Percentiles rank a stretch among this genome's conserved stretches.
Evolutionary conservation across 2,113 vertebrate species (phyloP).

Genomic region (Anhinga anhinga): DNA sequence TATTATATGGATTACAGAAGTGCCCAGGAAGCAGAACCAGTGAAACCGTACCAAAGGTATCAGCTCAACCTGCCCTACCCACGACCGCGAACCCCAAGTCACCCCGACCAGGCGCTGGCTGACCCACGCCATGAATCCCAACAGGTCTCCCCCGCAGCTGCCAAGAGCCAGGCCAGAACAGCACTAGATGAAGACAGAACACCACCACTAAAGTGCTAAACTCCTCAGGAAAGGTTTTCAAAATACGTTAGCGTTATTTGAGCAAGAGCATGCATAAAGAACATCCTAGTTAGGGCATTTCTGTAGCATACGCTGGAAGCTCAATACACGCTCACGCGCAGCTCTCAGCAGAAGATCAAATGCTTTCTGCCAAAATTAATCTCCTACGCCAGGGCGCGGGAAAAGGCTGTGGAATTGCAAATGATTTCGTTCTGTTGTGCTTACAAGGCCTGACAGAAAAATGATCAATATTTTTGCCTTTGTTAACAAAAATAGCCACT

Average conservation of each 20-base stretch:
- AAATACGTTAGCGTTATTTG: neutral
- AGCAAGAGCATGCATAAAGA: neutral
- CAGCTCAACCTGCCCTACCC: neutral
- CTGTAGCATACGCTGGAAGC: neutral
- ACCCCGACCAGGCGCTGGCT: neutral
- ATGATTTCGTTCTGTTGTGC: neutral
- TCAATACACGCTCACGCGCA: neutral
- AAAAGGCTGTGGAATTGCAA: neutral
- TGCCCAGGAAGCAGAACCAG: neutral
- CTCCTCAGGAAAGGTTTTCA: neutral
- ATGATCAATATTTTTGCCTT: neutral
- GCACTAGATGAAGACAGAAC: neutral
- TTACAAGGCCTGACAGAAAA: neutral
- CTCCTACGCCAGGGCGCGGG: neutral
- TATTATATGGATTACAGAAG: neutral
- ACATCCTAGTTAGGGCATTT: neutral
- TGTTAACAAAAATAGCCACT: neutral
- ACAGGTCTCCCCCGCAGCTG: neutral
- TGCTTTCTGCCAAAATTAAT: neutral
- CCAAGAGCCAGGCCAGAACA: neutral
- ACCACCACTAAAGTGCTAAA: neutral
- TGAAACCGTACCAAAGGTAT: neutral
- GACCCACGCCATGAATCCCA: neutral
- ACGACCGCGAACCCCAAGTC: fast-evolving
- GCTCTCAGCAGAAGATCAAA: neutral